Percentiles rank a stretch among this genome's conserved stretches.
phyloP scores from a whole-genome alignment of 2,888 invertebrate species.

The Keiferia lycopersicella region DNA sequence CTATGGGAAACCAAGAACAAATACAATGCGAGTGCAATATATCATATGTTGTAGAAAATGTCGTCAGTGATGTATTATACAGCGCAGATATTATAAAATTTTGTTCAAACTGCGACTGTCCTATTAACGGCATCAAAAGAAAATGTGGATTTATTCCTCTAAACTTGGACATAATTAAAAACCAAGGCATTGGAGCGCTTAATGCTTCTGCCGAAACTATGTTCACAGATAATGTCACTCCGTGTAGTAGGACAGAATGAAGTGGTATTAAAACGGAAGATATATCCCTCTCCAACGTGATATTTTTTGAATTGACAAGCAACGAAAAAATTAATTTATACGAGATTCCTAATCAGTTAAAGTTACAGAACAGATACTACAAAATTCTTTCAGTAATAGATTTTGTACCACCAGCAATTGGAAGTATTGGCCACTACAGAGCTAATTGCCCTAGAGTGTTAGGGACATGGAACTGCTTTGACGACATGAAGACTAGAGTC shows the following conservation, averaged over 20 bases:
- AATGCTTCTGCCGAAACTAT: background rate
- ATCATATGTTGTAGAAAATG: background rate
- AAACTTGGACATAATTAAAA: background rate
- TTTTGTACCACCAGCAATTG: slow-evolving; percentile 1
- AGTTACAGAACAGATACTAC: background rate
- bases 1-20: background rate
- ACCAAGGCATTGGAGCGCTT: background rate
- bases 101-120: background rate
- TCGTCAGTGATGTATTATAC: background rate
- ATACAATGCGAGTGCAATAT: slow-evolving; percentile 1
- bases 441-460: background rate
- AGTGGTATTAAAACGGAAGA: background rate
- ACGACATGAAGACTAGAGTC: background rate
- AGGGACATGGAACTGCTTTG: background rate
- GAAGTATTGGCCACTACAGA: background rate
- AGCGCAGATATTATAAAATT: too few relatives aligned
- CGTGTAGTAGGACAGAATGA: background rate
- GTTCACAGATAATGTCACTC: background rate
- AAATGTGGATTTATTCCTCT: background rate
- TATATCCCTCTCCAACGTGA: background rate
- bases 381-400: background rate
- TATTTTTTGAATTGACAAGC: slow-evolving; percentile 8
- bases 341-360: background rate
- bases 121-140: background rate
- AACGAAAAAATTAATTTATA: too few relatives aligned